These are phyloP conservation scores for Dryoscopus gambensis DNA, from an alignment of 2,113 vertebrate species.

Conservation along the genomic window DNA sequence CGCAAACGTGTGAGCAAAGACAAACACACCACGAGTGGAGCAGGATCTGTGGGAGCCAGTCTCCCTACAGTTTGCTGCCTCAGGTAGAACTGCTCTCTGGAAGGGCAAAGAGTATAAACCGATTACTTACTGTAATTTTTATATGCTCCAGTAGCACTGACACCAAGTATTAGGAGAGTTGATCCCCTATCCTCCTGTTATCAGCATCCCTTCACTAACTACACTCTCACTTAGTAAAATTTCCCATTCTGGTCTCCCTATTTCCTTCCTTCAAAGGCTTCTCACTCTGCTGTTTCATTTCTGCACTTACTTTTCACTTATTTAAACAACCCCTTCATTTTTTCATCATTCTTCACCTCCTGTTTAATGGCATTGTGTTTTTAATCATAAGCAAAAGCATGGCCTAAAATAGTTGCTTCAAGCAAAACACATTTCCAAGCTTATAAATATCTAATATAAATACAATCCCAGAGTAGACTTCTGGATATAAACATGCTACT, in stretches of 20 bases:
- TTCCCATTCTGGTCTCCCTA: neutral
- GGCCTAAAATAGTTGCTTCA: neutral
- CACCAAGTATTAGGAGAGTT: neutral
- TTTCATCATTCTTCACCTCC: neutral
- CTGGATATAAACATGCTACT: neutral
- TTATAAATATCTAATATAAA: constrained; percentile 6
- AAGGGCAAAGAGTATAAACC: neutral
- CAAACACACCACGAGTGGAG: neutral
- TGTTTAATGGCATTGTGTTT: neutral
- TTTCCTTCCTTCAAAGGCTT: neutral
- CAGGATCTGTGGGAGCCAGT: neutral
- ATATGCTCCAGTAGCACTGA: neutral
- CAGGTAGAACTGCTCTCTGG: neutral
- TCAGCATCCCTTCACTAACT: neutral
- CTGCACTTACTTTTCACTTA: neutral
- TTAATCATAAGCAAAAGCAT: neutral
- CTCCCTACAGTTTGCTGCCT: neutral
- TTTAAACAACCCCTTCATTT: neutral
- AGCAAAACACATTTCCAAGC: neutral
- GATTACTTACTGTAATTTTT: neutral
- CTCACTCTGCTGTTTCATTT: neutral
- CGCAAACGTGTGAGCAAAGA: neutral
- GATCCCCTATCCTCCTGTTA: neutral
- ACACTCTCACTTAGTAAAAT: neutral
- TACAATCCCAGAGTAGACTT: neutral